Evolutionary conservation across 1,140 invertebrate species (phyloP).

Genomic region (Acromyrmex charruanus): DNA sequence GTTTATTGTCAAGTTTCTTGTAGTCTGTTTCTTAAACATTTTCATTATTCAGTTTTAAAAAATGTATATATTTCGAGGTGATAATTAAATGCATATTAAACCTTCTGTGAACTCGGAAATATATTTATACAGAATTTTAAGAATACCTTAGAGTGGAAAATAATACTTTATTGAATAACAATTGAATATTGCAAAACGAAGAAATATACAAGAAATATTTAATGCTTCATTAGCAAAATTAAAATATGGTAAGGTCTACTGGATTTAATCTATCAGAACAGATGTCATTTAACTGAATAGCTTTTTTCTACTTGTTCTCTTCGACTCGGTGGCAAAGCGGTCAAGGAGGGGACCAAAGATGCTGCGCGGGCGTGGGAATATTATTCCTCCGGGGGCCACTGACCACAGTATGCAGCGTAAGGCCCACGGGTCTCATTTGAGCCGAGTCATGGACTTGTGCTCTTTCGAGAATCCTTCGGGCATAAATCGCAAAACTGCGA

Average conservation of each 20-base stretch:
- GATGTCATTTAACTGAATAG: constrained; percentile 40
- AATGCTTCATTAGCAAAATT: not conserved
- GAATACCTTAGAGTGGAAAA: not conserved
- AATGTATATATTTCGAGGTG: not conserved
- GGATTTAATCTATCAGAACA: constrained; percentile 8
- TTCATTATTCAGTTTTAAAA: not conserved
- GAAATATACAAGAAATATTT: not conserved
- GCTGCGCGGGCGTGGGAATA: constrained; percentile 84
- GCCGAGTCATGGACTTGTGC: constrained; percentile 74
- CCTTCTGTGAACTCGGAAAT: not conserved
- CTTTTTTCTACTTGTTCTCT: constrained; percentile 17
- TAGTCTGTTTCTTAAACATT: not conserved
- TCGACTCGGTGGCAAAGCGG: constrained; percentile 4
- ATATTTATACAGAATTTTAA: not conserved
- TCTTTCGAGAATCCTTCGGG: constrained; percentile 34
- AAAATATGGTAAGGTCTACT: not conserved
- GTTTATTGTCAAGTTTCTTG: not conserved
- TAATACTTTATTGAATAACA: constrained; percentile 5
- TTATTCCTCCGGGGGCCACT: constrained; percentile 80
- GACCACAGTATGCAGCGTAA: constrained; percentile 68
- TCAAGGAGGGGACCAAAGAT: constrained; percentile 48
- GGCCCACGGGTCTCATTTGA: constrained; percentile 27
- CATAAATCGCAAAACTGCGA: constrained; percentile 21
- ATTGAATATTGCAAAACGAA: constrained; percentile 9
- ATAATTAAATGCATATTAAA: not conserved